Evolutionary conservation across 2,888 invertebrate species (phyloP).

Genomic region (Caenorhabditis auriculariae): DNA sequence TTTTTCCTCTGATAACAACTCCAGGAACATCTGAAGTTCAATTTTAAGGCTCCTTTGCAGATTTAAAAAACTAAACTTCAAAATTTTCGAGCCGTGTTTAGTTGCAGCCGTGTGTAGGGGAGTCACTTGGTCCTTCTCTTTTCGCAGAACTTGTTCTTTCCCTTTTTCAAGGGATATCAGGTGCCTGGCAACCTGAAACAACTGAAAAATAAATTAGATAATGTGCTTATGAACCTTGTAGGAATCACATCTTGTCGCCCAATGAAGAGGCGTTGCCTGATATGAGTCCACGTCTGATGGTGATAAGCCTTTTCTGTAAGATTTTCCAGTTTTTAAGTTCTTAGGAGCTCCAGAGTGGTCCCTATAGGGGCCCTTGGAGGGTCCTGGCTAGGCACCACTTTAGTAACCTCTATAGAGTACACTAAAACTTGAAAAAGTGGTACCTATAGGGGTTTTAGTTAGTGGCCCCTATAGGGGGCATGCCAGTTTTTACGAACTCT

Average conservation of each 20-base stretch:
- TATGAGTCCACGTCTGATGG: slow-evolving; percentile 12
- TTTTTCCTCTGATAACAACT: slow-evolving; percentile 9
- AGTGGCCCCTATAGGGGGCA: too few species aligned
- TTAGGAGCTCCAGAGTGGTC: background rate
- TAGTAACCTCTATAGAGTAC: background rate
- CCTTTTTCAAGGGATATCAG: background rate
- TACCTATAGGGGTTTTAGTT: too few species aligned
- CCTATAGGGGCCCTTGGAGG: background rate
- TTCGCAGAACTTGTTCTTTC: slow-evolving; percentile 19
- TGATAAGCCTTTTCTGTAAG: slow-evolving; percentile 12
- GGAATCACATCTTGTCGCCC: slow-evolving; percentile 43
- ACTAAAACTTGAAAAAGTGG: too few species aligned
- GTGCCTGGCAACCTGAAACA: background rate
- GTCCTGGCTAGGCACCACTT: background rate
- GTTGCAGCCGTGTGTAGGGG: slow-evolving; percentile 56
- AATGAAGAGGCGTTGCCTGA: slow-evolving; percentile 49
- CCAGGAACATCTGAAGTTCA: slow-evolving; percentile 33
- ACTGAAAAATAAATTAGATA: background rate
- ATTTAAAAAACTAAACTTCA: slow-evolving; percentile 32
- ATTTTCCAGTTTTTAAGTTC: background rate
- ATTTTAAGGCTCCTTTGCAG: background rate
- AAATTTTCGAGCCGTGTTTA: slow-evolving; percentile 37
- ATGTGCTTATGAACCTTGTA: slow-evolving; percentile 6
- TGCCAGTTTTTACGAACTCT: too few species aligned
- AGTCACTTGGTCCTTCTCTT: slow-evolving; percentile 48